These are phyloP conservation scores for Tridacna crocea DNA, from an alignment of 2,888 invertebrate species.

Conservation along the genomic window DNA sequence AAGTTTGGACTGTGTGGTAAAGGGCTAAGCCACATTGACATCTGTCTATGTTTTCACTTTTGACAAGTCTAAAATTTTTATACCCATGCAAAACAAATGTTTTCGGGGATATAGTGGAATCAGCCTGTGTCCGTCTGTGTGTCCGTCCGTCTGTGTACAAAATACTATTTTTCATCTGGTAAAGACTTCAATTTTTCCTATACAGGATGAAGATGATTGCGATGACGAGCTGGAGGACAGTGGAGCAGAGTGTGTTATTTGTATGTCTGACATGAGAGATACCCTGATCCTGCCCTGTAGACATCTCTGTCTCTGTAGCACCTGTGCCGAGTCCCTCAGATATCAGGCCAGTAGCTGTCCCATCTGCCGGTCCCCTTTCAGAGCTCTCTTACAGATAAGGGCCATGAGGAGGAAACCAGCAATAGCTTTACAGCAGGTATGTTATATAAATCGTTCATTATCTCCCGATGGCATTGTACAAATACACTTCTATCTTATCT, in stretches of 20 bases:
- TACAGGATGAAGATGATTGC: conserved; percentile 69
- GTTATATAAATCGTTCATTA: neutral
- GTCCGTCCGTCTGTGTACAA: too few species aligned
- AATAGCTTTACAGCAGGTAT: conserved; percentile 64
- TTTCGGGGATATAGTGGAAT: too few species aligned
- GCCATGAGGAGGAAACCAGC: conserved; percentile 91
- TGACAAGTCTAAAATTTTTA: neutral
- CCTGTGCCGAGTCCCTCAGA: conserved; percentile 97
- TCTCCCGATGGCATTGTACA: too few species aligned
- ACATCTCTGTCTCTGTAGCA: conserved; percentile 98
- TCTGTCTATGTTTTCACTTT: neutral
- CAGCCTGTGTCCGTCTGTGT: too few species aligned
- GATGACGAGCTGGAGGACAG: conserved; percentile 83
- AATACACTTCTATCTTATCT: too few species aligned
- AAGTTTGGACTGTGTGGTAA: neutral
- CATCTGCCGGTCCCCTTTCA: conserved; percentile 98
- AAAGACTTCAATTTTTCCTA: neutral
- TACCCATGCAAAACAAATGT: too few species aligned
- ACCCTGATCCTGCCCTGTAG: conserved; percentile 98
- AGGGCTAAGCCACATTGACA: neutral
- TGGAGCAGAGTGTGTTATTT: conserved; percentile 99
- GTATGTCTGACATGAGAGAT: conserved; percentile 99
- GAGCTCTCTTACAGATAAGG: conserved; percentile 97
- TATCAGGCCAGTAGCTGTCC: conserved; percentile 98
- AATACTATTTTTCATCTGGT: too few species aligned